Conservation (phyloP, 2,797 vertebrate species). For the Crypturellus tataupa region DNA sequence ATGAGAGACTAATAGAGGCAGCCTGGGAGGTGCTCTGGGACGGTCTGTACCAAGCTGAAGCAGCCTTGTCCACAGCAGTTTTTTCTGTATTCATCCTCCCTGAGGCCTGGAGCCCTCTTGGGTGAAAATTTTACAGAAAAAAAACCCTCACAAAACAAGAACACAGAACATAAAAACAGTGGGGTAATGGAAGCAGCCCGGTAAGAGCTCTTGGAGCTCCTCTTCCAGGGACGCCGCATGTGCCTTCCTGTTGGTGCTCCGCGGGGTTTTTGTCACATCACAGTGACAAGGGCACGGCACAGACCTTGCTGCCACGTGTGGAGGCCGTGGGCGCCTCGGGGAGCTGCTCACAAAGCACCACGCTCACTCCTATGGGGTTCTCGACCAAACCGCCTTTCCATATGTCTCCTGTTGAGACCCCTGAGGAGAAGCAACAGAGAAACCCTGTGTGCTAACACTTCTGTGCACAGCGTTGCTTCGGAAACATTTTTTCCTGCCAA, state of each 20-base stretch:
- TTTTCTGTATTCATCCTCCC: neutral
- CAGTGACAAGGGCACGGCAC: slow-evolving; percentile 11
- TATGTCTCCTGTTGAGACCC: neutral
- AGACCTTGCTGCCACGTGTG: neutral
- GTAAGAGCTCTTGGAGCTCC: neutral
- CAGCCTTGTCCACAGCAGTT: neutral
- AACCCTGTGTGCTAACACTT: neutral
- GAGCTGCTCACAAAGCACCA: neutral
- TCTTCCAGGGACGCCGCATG: slow-evolving; percentile 37
- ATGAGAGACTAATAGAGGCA: neutral
- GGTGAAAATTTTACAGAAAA: neutral
- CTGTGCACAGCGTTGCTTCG: slow-evolving; percentile 12
- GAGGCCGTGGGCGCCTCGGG: fast-evolving
- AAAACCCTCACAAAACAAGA: neutral
- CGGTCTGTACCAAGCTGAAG: neutral
- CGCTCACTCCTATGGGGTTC: neutral
- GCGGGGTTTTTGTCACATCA: slow-evolving; percentile 12
- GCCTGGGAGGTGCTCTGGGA: neutral
- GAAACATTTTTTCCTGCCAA: slow-evolving; percentile 17
- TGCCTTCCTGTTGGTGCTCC: slow-evolving; percentile 30
- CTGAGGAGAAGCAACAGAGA: neutral
- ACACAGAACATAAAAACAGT: neutral
- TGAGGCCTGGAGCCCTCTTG: neutral
- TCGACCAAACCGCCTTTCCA: fast-evolving
- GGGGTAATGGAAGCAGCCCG: neutral